Evolutionary conservation across 2,113 vertebrate species (phyloP).

Genomic region (Lepus timidus): DNA sequence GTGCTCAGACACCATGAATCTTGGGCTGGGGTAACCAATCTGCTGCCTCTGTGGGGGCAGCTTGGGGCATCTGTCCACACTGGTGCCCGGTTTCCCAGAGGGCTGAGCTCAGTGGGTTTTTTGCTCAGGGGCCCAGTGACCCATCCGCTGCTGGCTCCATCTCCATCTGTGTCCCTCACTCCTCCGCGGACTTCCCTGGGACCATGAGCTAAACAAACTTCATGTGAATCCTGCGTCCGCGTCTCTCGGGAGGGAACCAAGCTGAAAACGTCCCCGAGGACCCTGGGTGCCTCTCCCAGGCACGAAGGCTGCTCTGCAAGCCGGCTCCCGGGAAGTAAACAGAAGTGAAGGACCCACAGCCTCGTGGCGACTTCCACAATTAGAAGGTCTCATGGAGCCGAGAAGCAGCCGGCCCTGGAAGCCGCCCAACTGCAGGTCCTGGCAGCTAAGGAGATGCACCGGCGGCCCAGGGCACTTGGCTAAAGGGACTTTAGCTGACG

Average conservation of each 20-base stretch:
- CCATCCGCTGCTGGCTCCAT: neutral
- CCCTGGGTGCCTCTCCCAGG: neutral
- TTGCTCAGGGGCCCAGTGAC: neutral
- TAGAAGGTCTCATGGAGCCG: neutral
- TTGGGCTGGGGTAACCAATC: too few relatives aligned
- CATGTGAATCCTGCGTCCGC: neutral
- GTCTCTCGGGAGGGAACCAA: slow-evolving; percentile 42
- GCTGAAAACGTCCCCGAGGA: neutral
- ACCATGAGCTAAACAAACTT: neutral
- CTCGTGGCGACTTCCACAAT: neutral
- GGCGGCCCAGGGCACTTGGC: neutral
- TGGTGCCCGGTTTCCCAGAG: neutral
- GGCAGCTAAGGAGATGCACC: neutral
- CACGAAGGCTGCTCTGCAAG: neutral
- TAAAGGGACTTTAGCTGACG: neutral
- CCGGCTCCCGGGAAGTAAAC: slow-evolving; percentile 63
- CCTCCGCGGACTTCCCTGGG: neutral
- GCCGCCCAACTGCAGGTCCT: neutral
- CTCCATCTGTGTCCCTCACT: neutral
- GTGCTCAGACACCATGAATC: neutral
- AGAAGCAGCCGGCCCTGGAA: neutral
- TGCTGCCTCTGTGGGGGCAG: neutral
- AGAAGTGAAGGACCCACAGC: slow-evolving; percentile 46
- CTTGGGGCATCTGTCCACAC: neutral
- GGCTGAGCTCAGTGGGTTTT: neutral